Evolutionary conservation across 2,888 invertebrate genomes (phyloP).

Genomic region (Pyralis farinalis): DNA sequence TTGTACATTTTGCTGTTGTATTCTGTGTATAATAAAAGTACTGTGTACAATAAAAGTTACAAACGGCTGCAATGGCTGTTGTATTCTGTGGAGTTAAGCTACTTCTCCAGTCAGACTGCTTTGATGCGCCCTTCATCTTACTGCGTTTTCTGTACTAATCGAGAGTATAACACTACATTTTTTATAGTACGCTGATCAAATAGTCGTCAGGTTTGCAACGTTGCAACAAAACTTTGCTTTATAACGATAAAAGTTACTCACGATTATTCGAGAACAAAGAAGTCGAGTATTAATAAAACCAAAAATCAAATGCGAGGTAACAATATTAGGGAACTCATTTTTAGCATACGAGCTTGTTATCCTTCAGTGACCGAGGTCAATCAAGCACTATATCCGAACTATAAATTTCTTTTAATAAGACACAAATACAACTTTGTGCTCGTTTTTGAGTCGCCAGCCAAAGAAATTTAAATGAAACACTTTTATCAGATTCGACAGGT

Average conservation of each 20-base stretch:
- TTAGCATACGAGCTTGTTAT: constrained; percentile 61
- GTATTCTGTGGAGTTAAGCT: no score
- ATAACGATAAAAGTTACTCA: background rate
- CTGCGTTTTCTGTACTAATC: no score
- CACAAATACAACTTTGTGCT: constrained; percentile 73
- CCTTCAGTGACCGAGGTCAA: constrained; percentile 76
- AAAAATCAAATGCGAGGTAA: background rate
- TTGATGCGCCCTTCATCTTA: no score
- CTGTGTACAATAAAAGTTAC: no score
- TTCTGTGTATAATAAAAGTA: no score
- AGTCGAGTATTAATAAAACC: background rate
- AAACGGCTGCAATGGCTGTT: no score
- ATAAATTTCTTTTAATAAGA: constrained; percentile 81
- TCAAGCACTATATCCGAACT: constrained; percentile 73
- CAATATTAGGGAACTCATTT: constrained; percentile 37
- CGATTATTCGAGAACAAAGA: background rate
- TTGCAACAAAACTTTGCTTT: no score
- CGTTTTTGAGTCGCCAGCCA: constrained; percentile 70
- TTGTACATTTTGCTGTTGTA: no score
- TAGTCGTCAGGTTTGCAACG: no score
- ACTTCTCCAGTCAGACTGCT: no score
- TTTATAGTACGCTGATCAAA: no score
- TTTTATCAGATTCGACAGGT: constrained; percentile 81
- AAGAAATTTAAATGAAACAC: constrained; percentile 79
- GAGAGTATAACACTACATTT: no score